A percentile compares a stretch with the other conserved stretches of the same genome.
Conservation (phyloP, 2,797 vertebrate species). For the Anabacerthia variegaticeps region DNA sequence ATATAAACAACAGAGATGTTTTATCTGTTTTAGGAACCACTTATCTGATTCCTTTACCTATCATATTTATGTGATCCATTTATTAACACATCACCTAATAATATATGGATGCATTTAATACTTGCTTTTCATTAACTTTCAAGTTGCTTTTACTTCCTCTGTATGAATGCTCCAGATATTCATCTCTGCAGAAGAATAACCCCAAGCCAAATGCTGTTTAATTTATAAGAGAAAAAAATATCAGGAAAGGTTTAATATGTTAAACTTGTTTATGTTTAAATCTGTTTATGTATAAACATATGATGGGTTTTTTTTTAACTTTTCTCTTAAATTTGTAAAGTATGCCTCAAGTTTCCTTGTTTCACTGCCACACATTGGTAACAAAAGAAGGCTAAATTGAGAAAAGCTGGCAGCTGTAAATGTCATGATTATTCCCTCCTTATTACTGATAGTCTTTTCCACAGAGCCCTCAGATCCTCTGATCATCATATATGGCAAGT, state of each 20-base stretch:
- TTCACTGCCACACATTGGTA: not conserved
- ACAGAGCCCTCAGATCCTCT: constrained; percentile 6
- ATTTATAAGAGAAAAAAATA: not conserved
- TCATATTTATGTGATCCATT: constrained; percentile 8
- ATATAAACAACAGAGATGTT: not conserved
- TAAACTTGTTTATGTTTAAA: not conserved
- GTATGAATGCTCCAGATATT: not conserved
- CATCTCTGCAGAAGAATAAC: not conserved
- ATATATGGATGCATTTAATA: constrained; percentile 22
- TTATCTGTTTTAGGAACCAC: not conserved
- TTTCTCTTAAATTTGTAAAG: not conserved
- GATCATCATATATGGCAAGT: constrained; percentile 15
- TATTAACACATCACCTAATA: constrained; percentile 27
- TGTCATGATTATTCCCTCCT: constrained; percentile 13
- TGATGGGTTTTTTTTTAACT: not conserved
- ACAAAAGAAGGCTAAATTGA: not conserved
- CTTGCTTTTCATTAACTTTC: constrained; percentile 13
- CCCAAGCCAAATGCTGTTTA: not conserved
- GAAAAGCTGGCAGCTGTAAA: constrained; percentile 5
- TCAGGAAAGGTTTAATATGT: not conserved
- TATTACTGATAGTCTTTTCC: not conserved
- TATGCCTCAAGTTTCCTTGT: not conserved
- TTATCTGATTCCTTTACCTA: constrained; percentile 11
- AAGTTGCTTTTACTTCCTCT: not conserved
- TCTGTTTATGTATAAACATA: not conserved